phyloP scores from a whole-genome alignment of 2,113 vertebrate species.

The Zosterops lateralis region DNA sequence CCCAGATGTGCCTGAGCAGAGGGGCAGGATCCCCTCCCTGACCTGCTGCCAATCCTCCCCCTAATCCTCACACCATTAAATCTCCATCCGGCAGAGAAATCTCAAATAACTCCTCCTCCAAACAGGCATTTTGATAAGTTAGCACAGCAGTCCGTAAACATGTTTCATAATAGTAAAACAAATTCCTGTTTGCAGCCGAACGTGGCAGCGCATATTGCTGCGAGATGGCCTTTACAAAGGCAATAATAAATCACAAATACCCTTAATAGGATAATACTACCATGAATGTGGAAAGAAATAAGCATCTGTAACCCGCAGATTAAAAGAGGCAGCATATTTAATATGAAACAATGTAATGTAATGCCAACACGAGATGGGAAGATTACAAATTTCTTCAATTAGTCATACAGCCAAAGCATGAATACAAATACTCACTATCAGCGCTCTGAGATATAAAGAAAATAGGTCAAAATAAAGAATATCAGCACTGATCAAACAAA shows the following conservation, averaged over 20 bases:
- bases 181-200: slow-evolving; percentile 31
- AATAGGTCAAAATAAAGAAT: slow-evolving; percentile 47
- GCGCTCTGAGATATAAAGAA: slow-evolving; percentile 2
- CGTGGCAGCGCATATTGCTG: neutral
- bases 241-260: slow-evolving; percentile 42
- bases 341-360: slow-evolving; percentile 54
- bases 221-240: neutral
- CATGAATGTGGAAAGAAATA: slow-evolving; percentile 29
- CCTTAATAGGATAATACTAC: slow-evolving; percentile 53
- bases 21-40: neutral
- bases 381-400: slow-evolving; percentile 67
- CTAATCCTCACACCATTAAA: neutral
- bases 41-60: neutral
- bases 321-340: slow-evolving; percentile 57
- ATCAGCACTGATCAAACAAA: neutral
- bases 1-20: neutral
- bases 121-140: neutral
- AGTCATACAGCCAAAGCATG: slow-evolving; percentile 58
- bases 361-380: slow-evolving; percentile 36
- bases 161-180: slow-evolving; percentile 18
- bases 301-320: slow-evolving; percentile 55
- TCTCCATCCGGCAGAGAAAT: neutral
- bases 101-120: neutral
- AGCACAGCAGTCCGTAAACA: neutral
- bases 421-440: slow-evolving; percentile 50